Evolutionary conservation across 2,888 invertebrate genomes (phyloP).

Genomic region (Standfussiana lucernea): DNA sequence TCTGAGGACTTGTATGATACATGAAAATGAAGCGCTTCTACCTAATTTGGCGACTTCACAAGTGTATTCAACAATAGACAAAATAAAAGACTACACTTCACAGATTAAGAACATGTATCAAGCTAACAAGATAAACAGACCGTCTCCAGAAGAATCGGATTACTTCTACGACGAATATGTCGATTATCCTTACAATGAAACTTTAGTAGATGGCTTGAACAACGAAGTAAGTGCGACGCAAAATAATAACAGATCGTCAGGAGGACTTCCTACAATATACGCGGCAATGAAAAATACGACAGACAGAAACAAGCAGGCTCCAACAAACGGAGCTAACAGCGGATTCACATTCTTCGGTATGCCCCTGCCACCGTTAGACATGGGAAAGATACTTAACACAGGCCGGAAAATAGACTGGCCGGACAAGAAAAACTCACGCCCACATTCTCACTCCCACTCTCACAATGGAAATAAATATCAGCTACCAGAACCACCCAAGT

Average conservation of each 20-base stretch:
- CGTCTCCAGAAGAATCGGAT: slow-evolving; percentile 94
- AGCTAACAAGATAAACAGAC: slow-evolving; percentile 89
- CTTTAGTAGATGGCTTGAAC: slow-evolving; percentile 83
- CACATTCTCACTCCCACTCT: slow-evolving; percentile 69
- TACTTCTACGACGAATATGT: slow-evolving; percentile 96
- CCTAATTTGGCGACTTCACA: slow-evolving; percentile 90
- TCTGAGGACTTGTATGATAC: slow-evolving; percentile 91
- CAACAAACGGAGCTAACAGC: slow-evolving; percentile 88
- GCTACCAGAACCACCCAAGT: slow-evolving; percentile 90
- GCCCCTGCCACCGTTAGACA: slow-evolving; percentile 93
- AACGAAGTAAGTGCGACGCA: slow-evolving; percentile 78
- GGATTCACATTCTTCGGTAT: slow-evolving; percentile 96
- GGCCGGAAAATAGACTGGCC: slow-evolving; percentile 88
- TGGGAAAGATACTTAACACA: slow-evolving; percentile 92
- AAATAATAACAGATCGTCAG: slow-evolving; percentile 83
- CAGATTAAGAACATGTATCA: slow-evolving; percentile 86
- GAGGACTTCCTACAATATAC: slow-evolving; percentile 91
- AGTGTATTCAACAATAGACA: slow-evolving; percentile 91
- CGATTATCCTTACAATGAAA: slow-evolving; percentile 93
- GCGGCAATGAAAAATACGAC: slow-evolving; percentile 81
- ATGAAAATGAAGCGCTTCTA: slow-evolving; percentile 92
- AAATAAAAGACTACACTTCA: slow-evolving; percentile 87
- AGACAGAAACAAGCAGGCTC: slow-evolving; percentile 77
- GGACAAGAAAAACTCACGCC: slow-evolving; percentile 81
- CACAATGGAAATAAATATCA: slow-evolving; percentile 82